Conservation (phyloP, 1,140 invertebrate genomes). For the Drosophila albomicans region DNA sequence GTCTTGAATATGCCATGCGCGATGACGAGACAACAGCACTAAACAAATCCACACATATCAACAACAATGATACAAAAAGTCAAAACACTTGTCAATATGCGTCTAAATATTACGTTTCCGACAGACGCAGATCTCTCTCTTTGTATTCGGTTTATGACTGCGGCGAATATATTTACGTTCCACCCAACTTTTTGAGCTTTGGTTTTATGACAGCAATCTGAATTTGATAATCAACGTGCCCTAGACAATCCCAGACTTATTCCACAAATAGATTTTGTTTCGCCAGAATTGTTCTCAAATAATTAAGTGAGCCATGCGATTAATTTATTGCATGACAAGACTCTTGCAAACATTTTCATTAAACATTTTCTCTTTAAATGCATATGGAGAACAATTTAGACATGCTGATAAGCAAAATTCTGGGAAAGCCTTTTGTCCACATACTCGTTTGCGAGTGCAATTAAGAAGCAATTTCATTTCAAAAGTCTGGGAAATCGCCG, state of each 20-base stretch:
- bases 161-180: no score
- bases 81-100: conserved; percentile 29
- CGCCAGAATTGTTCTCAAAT: neutral
- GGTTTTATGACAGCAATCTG: conserved; percentile 6
- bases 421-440: conserved; percentile 8
- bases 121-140: conserved; percentile 22
- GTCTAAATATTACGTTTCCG: conserved; percentile 16
- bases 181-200: neutral
- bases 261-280: neutral
- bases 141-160: conserved; percentile 7
- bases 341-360: neutral
- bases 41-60: conserved; percentile 7
- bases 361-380: neutral
- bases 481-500: conserved; percentile 12
- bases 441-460: neutral
- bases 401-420: neutral
- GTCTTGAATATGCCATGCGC: conserved; percentile 11
- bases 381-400: neutral
- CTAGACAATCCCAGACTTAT: neutral
- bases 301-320: neutral
- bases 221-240: neutral
- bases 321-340: neutral
- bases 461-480: conserved; percentile 10
- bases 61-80: conserved; percentile 5
- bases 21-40: conserved; percentile 18